Percentiles rank a stretch among this genome's conserved stretches.
Evolutionary conservation across 2,888 invertebrate species (phyloP).

Genomic region (Neoascia interrupta): DNA sequence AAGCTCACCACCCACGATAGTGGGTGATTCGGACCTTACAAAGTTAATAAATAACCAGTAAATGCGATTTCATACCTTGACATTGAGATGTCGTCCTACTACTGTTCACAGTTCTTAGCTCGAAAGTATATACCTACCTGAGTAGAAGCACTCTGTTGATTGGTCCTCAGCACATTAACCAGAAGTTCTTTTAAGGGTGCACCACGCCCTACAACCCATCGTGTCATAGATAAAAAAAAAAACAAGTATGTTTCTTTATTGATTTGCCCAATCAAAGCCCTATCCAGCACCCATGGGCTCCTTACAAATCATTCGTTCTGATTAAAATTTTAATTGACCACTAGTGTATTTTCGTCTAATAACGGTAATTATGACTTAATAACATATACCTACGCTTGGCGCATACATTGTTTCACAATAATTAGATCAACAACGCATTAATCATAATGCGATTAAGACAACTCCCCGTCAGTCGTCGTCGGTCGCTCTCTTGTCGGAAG

Average conservation of each 20-base stretch:
- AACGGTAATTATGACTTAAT: conserved; percentile 46
- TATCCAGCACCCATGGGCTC: too few species aligned
- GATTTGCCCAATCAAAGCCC: too few species aligned
- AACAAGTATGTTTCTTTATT: too few species aligned
- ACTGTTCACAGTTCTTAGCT: too few species aligned
- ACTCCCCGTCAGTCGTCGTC: background rate
- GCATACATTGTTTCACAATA: conserved; percentile 52
- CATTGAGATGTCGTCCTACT: conserved; percentile 42
- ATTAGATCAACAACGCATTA: conserved; percentile 64
- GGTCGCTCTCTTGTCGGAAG: background rate
- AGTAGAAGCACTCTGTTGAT: too few species aligned
- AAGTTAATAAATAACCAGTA: conserved; percentile 39
- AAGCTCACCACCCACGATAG: conserved; percentile 16
- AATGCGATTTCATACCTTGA: conserved; percentile 28
- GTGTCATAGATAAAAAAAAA: too few species aligned
- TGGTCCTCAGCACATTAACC: too few species aligned
- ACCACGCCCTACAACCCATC: too few species aligned
- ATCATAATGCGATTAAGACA: conserved; percentile 58
- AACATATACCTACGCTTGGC: conserved; percentile 6
- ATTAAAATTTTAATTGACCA: conserved; percentile 50
- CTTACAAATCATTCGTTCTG: conserved; percentile 21
- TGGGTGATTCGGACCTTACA: too few species aligned
- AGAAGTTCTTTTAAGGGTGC: too few species aligned
- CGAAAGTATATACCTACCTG: too few species aligned
- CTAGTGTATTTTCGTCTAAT: conserved; percentile 42